These are phyloP conservation scores for Dunckerocampus dactyliophorus DNA, from an alignment of 2,113 vertebrate species.

Conservation along the genomic window DNA sequence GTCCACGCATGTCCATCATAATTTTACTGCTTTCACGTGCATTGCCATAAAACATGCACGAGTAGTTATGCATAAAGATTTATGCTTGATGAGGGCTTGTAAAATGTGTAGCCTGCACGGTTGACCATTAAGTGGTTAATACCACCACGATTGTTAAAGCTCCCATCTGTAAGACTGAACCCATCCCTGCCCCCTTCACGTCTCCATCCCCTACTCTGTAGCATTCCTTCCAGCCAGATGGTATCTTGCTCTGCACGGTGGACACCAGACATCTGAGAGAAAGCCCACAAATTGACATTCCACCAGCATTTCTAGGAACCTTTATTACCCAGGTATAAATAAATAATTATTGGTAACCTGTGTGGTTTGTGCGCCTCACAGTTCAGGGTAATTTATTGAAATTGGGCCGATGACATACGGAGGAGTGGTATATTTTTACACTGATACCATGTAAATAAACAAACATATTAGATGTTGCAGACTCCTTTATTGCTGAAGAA, in stretches of 20 bases:
- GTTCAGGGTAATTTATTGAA: not conserved
- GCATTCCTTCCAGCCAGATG: conserved; percentile 67
- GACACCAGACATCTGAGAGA: conserved; percentile 44
- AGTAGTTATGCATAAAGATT: not conserved
- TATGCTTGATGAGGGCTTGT: not conserved
- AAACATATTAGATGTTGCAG: no score
- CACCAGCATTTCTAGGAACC: conserved; percentile 20
- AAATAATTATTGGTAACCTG: no score
- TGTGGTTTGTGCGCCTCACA: not conserved
- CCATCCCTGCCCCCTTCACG: conserved; percentile 48
- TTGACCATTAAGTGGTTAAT: conserved; percentile 36
- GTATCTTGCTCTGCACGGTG: conserved; percentile 51
- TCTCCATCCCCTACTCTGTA: conserved; percentile 40
- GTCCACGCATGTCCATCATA: not conserved
- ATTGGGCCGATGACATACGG: not conserved
- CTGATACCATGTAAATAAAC: no score
- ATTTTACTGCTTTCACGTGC: conserved; percentile 21
- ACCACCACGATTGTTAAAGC: conserved; percentile 33
- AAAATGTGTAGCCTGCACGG: not conserved
- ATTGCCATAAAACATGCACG: conserved; percentile 21
- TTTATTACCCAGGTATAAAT: not conserved
- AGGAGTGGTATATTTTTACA: no score
- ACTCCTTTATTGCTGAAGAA: no score
- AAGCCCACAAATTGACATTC: conserved; percentile 42
- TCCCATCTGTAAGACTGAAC: conserved; percentile 28